Evolutionary conservation across 2,113 vertebrate species (phyloP).

Genomic region (Megaceryle maxima): DNA sequence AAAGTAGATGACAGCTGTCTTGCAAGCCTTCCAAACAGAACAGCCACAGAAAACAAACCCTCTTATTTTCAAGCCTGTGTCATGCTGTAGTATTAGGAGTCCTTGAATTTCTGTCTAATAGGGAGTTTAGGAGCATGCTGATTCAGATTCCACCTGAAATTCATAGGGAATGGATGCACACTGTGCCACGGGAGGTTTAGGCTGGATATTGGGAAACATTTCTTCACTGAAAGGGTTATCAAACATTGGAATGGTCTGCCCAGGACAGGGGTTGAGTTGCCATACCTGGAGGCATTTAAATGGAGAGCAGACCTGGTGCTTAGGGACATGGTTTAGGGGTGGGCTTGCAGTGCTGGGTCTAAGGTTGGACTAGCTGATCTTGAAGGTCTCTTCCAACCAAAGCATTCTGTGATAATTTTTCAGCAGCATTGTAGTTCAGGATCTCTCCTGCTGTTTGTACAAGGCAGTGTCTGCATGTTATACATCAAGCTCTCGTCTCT

Average conservation of each 20-base stretch:
- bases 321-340: too few relatives aligned
- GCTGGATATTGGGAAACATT: too few relatives aligned
- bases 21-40: slow-evolving; percentile 29
- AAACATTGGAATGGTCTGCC: too few relatives aligned
- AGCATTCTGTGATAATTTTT: background rate
- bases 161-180: background rate
- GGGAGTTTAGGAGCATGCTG: background rate
- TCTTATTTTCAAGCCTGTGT: slow-evolving; percentile 15
- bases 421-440: background rate
- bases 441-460: background rate
- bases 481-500: background rate
- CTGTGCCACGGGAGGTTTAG: too few relatives aligned
- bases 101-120: background rate
- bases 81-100: background rate
- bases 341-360: too few relatives aligned
- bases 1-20: slow-evolving; percentile 34
- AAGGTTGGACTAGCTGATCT: too few relatives aligned
- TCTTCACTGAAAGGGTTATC: too few relatives aligned
- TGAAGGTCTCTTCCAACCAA: too few relatives aligned
- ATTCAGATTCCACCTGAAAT: background rate
- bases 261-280: too few relatives aligned
- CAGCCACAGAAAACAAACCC: slow-evolving; percentile 1
- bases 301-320: too few relatives aligned
- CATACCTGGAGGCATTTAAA: too few relatives aligned
- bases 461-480: background rate